Evolutionary conservation across 2,113 vertebrate genomes (phyloP).

Genomic region (Pelusios castaneus): DNA sequence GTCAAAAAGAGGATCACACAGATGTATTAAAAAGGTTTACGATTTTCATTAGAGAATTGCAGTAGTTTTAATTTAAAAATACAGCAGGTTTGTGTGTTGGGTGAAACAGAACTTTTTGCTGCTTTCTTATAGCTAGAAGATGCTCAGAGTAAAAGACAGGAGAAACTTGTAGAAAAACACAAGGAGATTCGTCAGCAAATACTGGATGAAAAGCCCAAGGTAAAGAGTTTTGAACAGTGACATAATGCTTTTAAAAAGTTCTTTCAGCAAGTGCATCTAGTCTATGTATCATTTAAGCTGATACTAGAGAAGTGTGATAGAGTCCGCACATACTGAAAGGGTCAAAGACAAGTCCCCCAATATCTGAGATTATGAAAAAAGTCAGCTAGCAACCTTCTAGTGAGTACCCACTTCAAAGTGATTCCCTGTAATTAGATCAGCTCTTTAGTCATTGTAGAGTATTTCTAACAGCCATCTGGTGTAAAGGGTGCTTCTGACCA

Average conservation of each 20-base stretch:
- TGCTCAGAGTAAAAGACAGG: constrained; percentile 93
- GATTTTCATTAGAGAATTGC: background rate
- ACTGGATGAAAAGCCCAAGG: constrained; percentile 96
- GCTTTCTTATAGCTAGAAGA: constrained; percentile 89
- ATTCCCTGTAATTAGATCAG: rapidly evolving
- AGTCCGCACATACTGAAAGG: background rate
- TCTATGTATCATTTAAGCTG: constrained; percentile 32
- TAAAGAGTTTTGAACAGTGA: constrained; percentile 68
- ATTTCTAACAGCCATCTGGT: background rate
- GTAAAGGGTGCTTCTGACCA: constrained; percentile 54
- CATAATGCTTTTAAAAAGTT: background rate
- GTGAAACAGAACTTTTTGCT: background rate
- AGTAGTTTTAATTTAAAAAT: background rate
- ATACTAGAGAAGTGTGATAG: background rate
- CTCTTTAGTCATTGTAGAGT: background rate
- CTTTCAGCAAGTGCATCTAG: constrained; percentile 3
- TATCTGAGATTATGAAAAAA: background rate
- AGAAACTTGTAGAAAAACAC: constrained; percentile 93
- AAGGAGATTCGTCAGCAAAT: constrained; percentile 98
- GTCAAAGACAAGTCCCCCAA: background rate
- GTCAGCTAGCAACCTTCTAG: background rate
- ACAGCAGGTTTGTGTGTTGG: background rate
- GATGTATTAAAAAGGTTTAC: background rate
- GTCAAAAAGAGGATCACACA: background rate
- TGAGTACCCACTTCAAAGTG: background rate